Evolutionary conservation across 2,888 invertebrate genomes (phyloP).

Genomic region (Saturnia pavonia): DNA sequence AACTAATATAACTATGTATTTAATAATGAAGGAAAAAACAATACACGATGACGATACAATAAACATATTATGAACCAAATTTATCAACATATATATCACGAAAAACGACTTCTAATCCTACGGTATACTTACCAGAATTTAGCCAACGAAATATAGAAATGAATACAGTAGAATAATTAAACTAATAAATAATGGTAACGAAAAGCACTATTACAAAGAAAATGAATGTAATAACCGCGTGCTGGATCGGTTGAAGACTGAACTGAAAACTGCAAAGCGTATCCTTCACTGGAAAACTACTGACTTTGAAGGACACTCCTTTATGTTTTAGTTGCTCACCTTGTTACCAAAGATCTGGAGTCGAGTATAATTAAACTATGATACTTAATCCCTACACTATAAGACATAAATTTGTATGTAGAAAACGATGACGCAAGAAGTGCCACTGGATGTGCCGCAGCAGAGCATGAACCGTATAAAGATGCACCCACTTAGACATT

Average conservation of each 20-base stretch:
- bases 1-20: too few species aligned
- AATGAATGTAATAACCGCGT: slow-evolving; percentile 43
- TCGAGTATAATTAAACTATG: slow-evolving; percentile 29
- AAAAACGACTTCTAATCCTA: not conserved
- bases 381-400: slow-evolving; percentile 25
- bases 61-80: not conserved
- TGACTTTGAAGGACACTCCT: slow-evolving; percentile 71
- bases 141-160: not conserved
- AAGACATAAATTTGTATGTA: slow-evolving; percentile 43
- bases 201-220: slow-evolving; percentile 35
- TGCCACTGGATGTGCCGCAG: slow-evolving; percentile 61
- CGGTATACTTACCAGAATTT: not conserved
- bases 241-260: slow-evolving; percentile 57
- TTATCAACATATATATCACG: not conserved
- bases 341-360: slow-evolving; percentile 41
- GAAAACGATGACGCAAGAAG: slow-evolving; percentile 49
- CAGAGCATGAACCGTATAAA: slow-evolving; percentile 76
- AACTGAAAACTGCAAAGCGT: slow-evolving; percentile 64
- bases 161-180: slow-evolving; percentile 23
- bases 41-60: too few species aligned
- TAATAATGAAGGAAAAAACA: too few species aligned
- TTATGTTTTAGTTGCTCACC: slow-evolving; percentile 73
- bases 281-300: slow-evolving; percentile 63
- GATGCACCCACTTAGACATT: slow-evolving; percentile 44
- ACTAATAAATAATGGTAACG: slow-evolving; percentile 10